A percentile compares a stretch with the other conserved stretches of the same genome.
These are phyloP conservation scores for Cebus imitator DNA, from an alignment of 2,113 vertebrate genomes.

Conservation along the genomic window DNA sequence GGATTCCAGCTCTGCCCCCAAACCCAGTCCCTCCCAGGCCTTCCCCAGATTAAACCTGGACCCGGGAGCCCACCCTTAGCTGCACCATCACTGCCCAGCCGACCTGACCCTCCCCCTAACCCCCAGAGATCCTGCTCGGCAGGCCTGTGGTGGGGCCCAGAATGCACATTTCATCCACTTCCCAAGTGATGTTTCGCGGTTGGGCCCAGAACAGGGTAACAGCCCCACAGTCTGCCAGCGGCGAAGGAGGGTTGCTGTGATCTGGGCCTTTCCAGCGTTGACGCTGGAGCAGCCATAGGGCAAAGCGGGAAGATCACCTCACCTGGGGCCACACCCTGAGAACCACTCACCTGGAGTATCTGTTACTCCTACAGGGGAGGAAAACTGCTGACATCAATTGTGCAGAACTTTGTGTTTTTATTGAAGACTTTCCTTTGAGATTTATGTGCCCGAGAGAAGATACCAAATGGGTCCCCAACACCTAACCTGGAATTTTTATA, in stretches of 20 bases:
- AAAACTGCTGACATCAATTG: background rate
- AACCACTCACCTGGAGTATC: background rate
- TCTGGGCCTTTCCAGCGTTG: background rate
- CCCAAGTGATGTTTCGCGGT: background rate
- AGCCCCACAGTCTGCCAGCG: background rate
- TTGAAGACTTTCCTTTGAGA: background rate
- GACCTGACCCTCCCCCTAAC: background rate
- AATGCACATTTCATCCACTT: background rate
- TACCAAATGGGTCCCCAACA: background rate
- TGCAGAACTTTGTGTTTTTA: background rate
- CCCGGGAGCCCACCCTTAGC: background rate
- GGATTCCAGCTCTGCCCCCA: background rate
- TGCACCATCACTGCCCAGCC: background rate
- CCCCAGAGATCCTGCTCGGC: background rate
- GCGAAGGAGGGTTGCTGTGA: accelerated
- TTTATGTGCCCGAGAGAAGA: background rate
- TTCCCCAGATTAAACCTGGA: background rate
- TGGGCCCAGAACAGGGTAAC: background rate
- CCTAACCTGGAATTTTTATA: background rate
- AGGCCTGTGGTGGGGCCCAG: background rate
- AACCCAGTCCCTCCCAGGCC: background rate
- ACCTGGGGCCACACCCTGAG: background rate
- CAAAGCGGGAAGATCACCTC: background rate
- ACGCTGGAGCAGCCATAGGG: background rate
- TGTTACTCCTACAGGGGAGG: background rate